These are phyloP conservation scores for Synanthedon vespiformis DNA, from an alignment of 2,888 invertebrate genomes.

Conservation along the genomic window DNA sequence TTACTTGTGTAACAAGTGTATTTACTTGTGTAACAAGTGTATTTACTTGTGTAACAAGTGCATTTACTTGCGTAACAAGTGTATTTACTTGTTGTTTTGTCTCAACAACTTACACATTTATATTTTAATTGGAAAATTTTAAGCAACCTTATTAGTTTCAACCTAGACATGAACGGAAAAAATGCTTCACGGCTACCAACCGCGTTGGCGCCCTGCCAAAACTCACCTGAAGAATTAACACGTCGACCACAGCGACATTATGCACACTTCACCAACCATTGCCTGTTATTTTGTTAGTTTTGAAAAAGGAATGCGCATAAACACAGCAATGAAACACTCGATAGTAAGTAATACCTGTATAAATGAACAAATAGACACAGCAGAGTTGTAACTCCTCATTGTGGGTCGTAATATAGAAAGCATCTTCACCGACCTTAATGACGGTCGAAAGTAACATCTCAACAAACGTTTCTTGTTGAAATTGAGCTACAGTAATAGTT, in stretches of 20 bases:
- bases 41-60: too few relatives aligned
- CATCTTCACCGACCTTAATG: slow-evolving; percentile 3
- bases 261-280: neutral
- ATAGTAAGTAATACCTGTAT: neutral
- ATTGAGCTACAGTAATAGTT: too few relatives aligned
- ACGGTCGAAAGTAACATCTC: neutral
- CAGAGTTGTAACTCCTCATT: neutral
- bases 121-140: neutral
- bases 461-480: neutral
- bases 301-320: neutral
- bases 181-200: slow-evolving; percentile 5
- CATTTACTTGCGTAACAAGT: too few relatives aligned
- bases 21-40: too few relatives aligned
- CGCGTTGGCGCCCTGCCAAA: slow-evolving; percentile 8
- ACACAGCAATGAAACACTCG: neutral
- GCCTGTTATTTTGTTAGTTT: neutral
- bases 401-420: slow-evolving; percentile 1
- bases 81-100: too few relatives aligned
- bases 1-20: too few relatives aligned
- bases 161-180: slow-evolving; percentile 4
- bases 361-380: neutral
- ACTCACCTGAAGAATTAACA: neutral
- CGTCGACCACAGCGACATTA: neutral
- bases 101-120: too few relatives aligned
- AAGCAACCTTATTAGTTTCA: slow-evolving; percentile 4